Evolutionary conservation across 1,140 invertebrate species (phyloP), one percentile per base, ranked within the genome.

Genomic region (Geopemphigus sp.): DNA sequence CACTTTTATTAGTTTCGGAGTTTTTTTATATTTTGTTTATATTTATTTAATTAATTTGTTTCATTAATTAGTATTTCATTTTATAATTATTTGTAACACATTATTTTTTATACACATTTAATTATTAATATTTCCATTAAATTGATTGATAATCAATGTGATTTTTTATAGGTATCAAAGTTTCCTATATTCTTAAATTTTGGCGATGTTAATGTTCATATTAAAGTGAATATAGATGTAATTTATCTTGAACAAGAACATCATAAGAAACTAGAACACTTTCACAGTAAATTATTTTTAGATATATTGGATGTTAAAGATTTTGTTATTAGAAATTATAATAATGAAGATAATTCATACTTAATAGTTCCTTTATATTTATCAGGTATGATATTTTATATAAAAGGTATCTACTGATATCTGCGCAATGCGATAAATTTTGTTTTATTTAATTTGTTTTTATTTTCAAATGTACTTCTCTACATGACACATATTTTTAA

Each of bases 181-280:
- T 98, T 98, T 88, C 93, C 96, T 0, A 88, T 97, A 73, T 98
- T 92, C 84, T 90, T 95, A 64, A 89, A 91, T 24, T 90, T 92
- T 24, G 96, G 96, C 0, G 90, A 95, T 85, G 87, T 97, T 3
- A 86, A 87, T 64, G 90, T 95, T 19, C 83, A 87, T 19, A 81
- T 96, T 11, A 84, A 84, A 82, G 82, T 87, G 45, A 87, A 92
- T 84, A 82, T 87, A 29, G 83, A 83, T 6, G 84, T 84, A n/a
- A 78, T 93, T 5, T 72, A 39, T 1, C 83, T 95, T 11, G 87
- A 84, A 5, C 15, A 84, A 1, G 82, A 86, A 11, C 83, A 91
- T 83, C 88, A 93, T n/a, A 82, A 86, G 57, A 81, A 86, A 11
- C 84, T 93, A 5, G 89, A 87, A 84, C 84, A 84, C 47, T 94